Conservation (phyloP, 1,140 invertebrate genomes). For the Rhopalosiphum maidis region DNA sequence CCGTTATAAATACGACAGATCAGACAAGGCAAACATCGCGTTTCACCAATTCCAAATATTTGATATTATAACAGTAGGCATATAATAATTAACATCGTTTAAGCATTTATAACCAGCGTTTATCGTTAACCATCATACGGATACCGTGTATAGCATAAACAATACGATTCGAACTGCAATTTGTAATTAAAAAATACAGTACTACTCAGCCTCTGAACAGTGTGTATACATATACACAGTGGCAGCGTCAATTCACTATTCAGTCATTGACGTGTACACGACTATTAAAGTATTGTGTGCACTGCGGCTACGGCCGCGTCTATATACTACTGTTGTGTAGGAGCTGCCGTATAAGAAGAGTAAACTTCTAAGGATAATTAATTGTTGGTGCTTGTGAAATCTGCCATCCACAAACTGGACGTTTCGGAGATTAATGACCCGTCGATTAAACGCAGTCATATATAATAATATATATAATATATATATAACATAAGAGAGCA, state of each 20-base stretch:
- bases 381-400: constrained; percentile 27
- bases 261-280: neutral
- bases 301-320: neutral
- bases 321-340: neutral
- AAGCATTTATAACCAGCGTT: neutral
- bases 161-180: neutral
- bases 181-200: neutral
- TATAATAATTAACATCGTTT: neutral
- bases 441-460: constrained; percentile 15
- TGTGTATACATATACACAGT: neutral
- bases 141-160: neutral
- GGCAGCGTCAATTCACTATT: neutral
- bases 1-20: neutral
- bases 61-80: neutral
- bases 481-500: neutral
- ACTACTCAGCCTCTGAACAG: neutral
- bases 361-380: constrained; percentile 46
- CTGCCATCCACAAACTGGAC: constrained; percentile 33
- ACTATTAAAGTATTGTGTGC: neutral
- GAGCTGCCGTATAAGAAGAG: neutral
- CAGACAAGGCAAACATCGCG: neutral
- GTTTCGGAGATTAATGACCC: constrained; percentile 45
- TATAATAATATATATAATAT: neutral
- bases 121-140: neutral
- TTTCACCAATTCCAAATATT: neutral